phyloP scores from a whole-genome alignment of 2,113 vertebrate species.

The Heterotis niloticus region DNA sequence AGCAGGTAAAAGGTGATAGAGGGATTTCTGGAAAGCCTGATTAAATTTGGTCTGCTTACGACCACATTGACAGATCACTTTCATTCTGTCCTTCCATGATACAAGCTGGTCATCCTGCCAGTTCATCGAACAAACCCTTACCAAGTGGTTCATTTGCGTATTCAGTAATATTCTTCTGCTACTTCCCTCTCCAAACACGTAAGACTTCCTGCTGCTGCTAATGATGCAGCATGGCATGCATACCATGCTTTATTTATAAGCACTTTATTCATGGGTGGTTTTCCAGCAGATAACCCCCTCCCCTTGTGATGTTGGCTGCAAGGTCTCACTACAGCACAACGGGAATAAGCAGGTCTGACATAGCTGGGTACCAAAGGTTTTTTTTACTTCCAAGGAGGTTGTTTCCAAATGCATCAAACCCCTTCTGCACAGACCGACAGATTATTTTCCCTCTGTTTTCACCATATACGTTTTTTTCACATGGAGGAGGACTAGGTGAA shows the following conservation, averaged over 20 bases:
- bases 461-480: background rate
- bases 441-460: background rate
- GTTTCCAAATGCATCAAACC: background rate
- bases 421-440: background rate
- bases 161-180: background rate
- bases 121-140: slow-evolving; percentile 3
- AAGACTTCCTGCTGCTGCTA: background rate
- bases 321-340: no score
- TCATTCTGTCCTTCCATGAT: background rate
- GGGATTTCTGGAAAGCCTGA: no score
- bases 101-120: background rate
- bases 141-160: slow-evolving; percentile 11
- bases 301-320: no score
- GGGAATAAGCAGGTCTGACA: background rate
- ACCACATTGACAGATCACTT: background rate
- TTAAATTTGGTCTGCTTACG: background rate
- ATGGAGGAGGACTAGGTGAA: background rate
- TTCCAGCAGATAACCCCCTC: background rate
- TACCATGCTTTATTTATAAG: background rate
- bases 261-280: slow-evolving; percentile 24
- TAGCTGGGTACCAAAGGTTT: slow-evolving; percentile 14
- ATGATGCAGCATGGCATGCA: background rate
- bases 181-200: background rate
- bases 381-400: slow-evolving; percentile 10
- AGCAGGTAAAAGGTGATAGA: no score